phyloP scores from a whole-genome alignment of 2,113 vertebrate species.

The Sorex araneus region DNA sequence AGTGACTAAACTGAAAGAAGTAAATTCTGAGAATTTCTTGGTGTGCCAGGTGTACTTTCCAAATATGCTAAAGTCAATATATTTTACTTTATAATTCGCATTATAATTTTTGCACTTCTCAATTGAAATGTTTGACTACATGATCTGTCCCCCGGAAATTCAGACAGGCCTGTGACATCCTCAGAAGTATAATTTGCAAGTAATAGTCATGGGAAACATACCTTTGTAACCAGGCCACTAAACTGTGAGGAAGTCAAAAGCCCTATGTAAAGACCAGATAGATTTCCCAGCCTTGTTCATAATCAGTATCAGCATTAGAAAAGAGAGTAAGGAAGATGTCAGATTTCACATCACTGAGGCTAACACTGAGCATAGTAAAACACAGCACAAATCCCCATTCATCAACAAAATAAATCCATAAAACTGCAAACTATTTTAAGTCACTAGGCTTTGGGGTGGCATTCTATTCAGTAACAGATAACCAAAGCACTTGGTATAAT shows the following conservation, averaged over 20 bases:
- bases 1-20: neutral
- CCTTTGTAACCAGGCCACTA: neutral
- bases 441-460: neutral
- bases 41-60: neutral
- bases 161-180: neutral
- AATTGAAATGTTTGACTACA: neutral
- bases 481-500: neutral
- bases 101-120: neutral
- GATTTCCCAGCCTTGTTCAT: neutral
- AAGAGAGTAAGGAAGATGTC: constrained; percentile 8
- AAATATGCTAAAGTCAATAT: neutral
- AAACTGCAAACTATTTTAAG: neutral
- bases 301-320: neutral
- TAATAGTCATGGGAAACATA: neutral
- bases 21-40: constrained; percentile 3
- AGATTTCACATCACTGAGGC: neutral
- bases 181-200: constrained; percentile 16
- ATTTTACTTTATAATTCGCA: neutral
- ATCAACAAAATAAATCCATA: neutral
- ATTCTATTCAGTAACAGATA: neutral
- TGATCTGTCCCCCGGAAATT: neutral
- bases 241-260: neutral
- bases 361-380: neutral
- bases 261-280: constrained; percentile 1
- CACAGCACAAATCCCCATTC: neutral